Conservation (phyloP, 37 sponge, comb jelly and placozoan genomes). For the Spongia lamella region DNA sequence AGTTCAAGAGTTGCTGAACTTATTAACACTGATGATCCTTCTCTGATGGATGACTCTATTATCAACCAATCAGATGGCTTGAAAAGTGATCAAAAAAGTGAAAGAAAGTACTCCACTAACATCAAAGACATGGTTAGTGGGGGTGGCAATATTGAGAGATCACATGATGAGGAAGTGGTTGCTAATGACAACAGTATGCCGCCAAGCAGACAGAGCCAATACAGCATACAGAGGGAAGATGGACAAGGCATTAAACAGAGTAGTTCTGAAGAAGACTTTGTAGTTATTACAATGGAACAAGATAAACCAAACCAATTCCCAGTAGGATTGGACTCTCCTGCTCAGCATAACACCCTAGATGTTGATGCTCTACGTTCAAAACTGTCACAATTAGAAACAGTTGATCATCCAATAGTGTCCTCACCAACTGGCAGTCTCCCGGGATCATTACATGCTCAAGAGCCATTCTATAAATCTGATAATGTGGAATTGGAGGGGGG, state of each 20-base stretch:
- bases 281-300: no score
- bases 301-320: slow-evolving; percentile 22
- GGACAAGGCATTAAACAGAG: no score
- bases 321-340: slow-evolving; percentile 48
- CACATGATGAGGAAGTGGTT: no score
- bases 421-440: background rate
- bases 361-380: slow-evolving; percentile 49
- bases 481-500: slow-evolving; percentile 63
- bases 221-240: background rate
- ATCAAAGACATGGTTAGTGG: slow-evolving; percentile 19
- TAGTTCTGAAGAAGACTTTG: no score
- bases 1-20: slow-evolving; percentile 40
- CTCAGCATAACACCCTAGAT: slow-evolving; percentile 17
- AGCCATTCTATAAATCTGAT: slow-evolving; percentile 6
- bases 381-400: slow-evolving; percentile 46
- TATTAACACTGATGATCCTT: slow-evolving; percentile 38
- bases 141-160: no score
- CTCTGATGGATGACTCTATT: background rate
- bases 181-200: no score
- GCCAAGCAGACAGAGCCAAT: background rate
- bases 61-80: no score
- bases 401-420: background rate
- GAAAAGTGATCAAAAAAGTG: no score
- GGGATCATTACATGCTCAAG: background rate
- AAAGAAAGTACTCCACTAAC: slow-evolving; percentile 41